Base-by-base conservation (phyloP, 2,888 invertebrate species). In the Amiota minor region DNA sequence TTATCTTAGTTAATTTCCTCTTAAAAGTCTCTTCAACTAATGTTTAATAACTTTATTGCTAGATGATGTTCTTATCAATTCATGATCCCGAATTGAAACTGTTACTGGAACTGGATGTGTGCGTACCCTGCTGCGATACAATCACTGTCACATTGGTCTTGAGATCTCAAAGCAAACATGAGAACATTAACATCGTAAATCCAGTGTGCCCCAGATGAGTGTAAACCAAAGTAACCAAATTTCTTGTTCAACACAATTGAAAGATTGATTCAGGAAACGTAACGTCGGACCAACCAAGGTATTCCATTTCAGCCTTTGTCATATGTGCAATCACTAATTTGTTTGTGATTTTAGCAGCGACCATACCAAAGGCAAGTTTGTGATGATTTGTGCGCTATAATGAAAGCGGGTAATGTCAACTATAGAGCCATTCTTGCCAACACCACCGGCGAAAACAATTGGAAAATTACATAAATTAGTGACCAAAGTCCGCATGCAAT, bases 181-280 rank as follows among this genome's bases (percentile, higher is more conserved):
- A 9, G 93, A 92, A 88, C 95, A 96, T 90, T 97, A 98, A 72
- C 95, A 92, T 71, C 95, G 85, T 78, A 98, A 91, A 90, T 98
- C 97, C 79, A 94, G 91, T 68, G 93, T 92, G 67, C 95, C 95
- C 95, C 96, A 97, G 79, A 96, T 90, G 94, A 98, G 91, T 88
- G 97, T 96, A 75, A 97, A 89, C 96, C 97, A 97, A 49, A 98
- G 92, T 79, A 98, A 93, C 89, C 94, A 93, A 89, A 97, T 94
- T 91, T 98, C 98, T 45, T 95, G 94, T 81, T 98, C 91, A 80
- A 95, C 95, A 87, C 95, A 96, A 90, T 98, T 97, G 91, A 98
- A 98, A 92, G 99, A 99, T 92, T 99, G 99, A 92, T 99, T 99
- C 78, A 99, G 93, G 91, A 99, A 98, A 81, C 99, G 91, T 92